Base-by-base conservation (phyloP, 1,140 invertebrate genomes). In the Leptopilina clavipes region DNA sequence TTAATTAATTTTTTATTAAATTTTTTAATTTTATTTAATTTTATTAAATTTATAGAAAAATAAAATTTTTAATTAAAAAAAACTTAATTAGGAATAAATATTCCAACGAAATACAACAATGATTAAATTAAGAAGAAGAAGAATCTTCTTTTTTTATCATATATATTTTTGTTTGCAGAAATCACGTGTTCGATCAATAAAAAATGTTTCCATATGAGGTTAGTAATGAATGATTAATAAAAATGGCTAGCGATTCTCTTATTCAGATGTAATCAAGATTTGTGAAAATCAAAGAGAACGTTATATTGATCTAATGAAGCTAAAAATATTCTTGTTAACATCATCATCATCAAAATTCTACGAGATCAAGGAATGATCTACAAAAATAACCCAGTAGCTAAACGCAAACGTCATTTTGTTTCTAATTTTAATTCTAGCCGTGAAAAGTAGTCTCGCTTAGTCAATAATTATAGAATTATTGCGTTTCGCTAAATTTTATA, bases 271-370 rank as follows among this genome's bases (percentile, higher is more conserved):
- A 5, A 8, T 31, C 5, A n/a, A 17, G n/a, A 52, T 52, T 52
- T 52, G 2, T 52, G n/a, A n/a, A 52, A 17, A 17, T 52, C 14
- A 52, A 52, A 52, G 48, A 5, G 48, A 52, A 52, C n/a, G 48
- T 52, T 52, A 52, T 52, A 52, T n/a, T 52, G 0, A 6, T 52
- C 48, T 52, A 52, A 52, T 52, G 48, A 52, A 17, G 48, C 48
- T 52, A 52, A 52, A 52, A 52, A 52, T 52, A 52, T 0, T 17
- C 48, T 52, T n/a, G 48, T 52, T 52, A 52, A 52, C 48, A 52
- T 52, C 48, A 52, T 14, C 45, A 48, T n/a, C 48, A 52, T 40
- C 37, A 40, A 40, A 52, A 17, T 52, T 52, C 48, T 52, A 52
- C 48, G 17, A 52, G 48, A 52, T 52, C 48, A 52, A 52, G n/a